These are phyloP conservation scores for Natrix natrix DNA, from an alignment of 2,797 vertebrate species.

Conservation along the genomic window DNA sequence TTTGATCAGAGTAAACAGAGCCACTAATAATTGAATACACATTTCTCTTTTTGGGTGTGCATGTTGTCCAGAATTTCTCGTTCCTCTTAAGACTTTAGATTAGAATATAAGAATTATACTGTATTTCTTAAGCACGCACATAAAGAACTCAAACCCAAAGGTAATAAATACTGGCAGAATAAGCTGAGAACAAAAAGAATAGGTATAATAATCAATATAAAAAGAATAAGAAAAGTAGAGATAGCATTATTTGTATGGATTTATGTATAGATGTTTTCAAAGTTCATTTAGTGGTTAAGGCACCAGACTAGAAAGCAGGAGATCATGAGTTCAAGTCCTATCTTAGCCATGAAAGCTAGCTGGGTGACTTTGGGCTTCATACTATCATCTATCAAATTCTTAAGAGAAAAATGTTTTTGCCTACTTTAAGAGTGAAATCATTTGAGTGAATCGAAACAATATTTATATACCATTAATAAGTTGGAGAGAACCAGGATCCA, in stretches of 20 bases:
- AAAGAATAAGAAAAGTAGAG: not conserved
- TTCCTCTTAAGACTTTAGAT: not conserved
- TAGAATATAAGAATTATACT: not conserved
- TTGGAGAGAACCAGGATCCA: conserved; percentile 73
- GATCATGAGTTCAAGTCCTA: not conserved
- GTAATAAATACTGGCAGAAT: not conserved
- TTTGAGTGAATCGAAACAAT: not conserved
- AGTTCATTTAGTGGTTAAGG: not conserved
- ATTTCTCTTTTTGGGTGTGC: not conserved
- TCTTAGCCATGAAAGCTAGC: not conserved
- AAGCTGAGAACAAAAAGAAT: not conserved
- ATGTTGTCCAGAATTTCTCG: not conserved
- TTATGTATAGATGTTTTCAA: not conserved
- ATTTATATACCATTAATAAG: conserved; percentile 78
- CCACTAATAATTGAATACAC: not conserved
- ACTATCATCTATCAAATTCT: not conserved
- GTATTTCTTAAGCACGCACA: not conserved
- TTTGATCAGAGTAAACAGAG: not conserved
- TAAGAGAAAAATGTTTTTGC: not conserved
- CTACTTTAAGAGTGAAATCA: not conserved
- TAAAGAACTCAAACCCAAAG: not conserved
- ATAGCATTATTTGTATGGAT: not conserved
- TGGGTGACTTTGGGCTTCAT: too few species aligned
- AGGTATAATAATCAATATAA: not conserved
- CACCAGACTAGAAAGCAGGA: not conserved